phyloP scores from a whole-genome alignment of 2,888 invertebrate species.

The Aleiodes leptofemur region DNA sequence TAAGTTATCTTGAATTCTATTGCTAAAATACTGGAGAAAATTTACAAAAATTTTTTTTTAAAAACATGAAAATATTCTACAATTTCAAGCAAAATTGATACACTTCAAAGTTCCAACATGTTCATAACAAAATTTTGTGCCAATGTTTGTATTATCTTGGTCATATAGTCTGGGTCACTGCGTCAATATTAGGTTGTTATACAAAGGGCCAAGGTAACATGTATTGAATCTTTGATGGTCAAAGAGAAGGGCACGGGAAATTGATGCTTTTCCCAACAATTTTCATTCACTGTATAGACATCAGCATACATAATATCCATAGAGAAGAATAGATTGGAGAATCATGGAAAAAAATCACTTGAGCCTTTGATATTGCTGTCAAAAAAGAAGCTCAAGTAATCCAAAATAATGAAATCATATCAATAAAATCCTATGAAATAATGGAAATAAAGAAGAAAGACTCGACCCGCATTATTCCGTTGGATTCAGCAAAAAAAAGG shows the following conservation, averaged over 20 bases:
- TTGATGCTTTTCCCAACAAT: slow-evolving; percentile 43
- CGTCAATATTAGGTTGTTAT: slow-evolving; percentile 63
- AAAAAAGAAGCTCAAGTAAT: slow-evolving; percentile 27
- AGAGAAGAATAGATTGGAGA: slow-evolving; percentile 9
- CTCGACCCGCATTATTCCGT: no score
- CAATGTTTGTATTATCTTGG: slow-evolving; percentile 6
- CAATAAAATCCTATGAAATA: not conserved
- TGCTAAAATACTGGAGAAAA: no score
- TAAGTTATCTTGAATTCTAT: slow-evolving; percentile 7
- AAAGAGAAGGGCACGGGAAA: slow-evolving; percentile 41
- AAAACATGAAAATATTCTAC: no score
- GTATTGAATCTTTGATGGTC: slow-evolving; percentile 48
- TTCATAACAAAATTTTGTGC: not conserved
- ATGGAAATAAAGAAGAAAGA: no score
- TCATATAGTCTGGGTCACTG: slow-evolving; percentile 48
- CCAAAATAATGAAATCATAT: slow-evolving; percentile 36
- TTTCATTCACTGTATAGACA: slow-evolving; percentile 14
- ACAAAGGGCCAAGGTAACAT: slow-evolving; percentile 60
- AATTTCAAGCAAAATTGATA: not conserved
- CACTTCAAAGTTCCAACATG: not conserved
- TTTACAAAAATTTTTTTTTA: no score
- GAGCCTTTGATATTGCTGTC: not conserved
- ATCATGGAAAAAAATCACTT: slow-evolving; percentile 17
- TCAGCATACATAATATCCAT: slow-evolving; percentile 5
- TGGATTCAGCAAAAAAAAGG: slow-evolving; percentile 3